Evolutionary conservation across 2,888 invertebrate species (phyloP).

Genomic region (Drosophila rellima): DNA sequence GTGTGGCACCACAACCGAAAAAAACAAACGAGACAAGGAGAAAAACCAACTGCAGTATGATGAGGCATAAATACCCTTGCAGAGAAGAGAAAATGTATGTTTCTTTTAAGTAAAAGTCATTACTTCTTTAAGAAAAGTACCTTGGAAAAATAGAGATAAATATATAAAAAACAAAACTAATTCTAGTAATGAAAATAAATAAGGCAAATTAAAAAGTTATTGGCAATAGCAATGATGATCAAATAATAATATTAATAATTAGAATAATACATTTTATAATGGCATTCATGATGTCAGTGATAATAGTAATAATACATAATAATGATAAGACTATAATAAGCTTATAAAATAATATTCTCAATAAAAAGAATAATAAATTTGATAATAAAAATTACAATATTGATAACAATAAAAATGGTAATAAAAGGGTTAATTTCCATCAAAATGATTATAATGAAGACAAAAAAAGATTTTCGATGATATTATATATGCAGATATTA

Average conservation of each 20-base stretch:
- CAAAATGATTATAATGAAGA: too few species aligned
- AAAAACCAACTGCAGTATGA: slow-evolving; percentile 14
- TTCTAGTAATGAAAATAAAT: too few species aligned
- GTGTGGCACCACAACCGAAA: slow-evolving; percentile 47
- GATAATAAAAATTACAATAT: neutral
- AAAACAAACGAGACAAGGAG: neutral
- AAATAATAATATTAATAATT: too few species aligned
- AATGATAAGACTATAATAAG: too few species aligned
- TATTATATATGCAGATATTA: too few species aligned
- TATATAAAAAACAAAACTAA: too few species aligned
- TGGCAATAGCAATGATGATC: too few species aligned
- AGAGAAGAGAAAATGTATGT: neutral
- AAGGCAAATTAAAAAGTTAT: too few species aligned
- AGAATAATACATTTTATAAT: neutral
- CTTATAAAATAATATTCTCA: neutral
- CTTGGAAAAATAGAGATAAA: neutral
- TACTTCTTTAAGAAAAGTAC: neutral
- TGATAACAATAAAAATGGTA: neutral
- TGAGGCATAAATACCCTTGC: slow-evolving; percentile 52
- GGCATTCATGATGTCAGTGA: neutral
- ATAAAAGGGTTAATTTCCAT: too few species aligned
- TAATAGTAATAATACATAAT: neutral
- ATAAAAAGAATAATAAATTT: neutral
- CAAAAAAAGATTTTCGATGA: too few species aligned
- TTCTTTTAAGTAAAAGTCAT: neutral